phyloP scores from a whole-genome alignment of 2,888 invertebrate species.

The Noctua janthina region DNA sequence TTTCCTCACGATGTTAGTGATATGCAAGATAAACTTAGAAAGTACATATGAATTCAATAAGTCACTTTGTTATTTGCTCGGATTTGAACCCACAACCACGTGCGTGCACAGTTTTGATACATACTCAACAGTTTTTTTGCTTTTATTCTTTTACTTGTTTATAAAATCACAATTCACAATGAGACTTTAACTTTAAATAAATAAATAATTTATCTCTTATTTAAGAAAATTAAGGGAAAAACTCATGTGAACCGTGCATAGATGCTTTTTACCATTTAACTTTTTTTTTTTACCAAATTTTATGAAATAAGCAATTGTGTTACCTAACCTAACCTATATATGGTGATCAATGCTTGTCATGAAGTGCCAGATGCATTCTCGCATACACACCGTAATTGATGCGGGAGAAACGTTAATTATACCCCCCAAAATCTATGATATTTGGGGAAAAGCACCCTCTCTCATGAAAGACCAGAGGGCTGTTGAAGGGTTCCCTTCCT shows the following conservation, averaged over 20 bases:
- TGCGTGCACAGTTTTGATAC: too few species aligned
- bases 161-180: neutral
- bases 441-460: conserved; percentile 22
- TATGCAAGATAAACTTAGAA: too few species aligned
- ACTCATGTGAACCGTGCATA: too few species aligned
- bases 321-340: neutral
- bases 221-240: neutral
- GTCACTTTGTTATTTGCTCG: too few species aligned
- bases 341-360: neutral
- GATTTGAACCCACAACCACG: too few species aligned
- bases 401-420: neutral
- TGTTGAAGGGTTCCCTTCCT: conserved; percentile 15
- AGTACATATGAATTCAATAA: too few species aligned
- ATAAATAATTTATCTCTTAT: neutral
- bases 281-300: too few species aligned
- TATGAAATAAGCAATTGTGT: neutral
- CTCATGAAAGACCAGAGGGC: conserved; percentile 2
- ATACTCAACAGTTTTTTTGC: too few species aligned
- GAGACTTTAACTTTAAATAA: too few species aligned
- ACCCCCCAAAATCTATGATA: neutral
- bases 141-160: too few species aligned
- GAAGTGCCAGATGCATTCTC: neutral
- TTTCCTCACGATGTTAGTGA: too few species aligned
- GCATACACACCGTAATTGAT: neutral
- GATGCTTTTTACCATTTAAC: too few species aligned